Evolutionary conservation across 2,113 vertebrate genomes (phyloP), one percentile per base, ranked within the genome.

Genomic region (Callocephalon fimbriatum): DNA sequence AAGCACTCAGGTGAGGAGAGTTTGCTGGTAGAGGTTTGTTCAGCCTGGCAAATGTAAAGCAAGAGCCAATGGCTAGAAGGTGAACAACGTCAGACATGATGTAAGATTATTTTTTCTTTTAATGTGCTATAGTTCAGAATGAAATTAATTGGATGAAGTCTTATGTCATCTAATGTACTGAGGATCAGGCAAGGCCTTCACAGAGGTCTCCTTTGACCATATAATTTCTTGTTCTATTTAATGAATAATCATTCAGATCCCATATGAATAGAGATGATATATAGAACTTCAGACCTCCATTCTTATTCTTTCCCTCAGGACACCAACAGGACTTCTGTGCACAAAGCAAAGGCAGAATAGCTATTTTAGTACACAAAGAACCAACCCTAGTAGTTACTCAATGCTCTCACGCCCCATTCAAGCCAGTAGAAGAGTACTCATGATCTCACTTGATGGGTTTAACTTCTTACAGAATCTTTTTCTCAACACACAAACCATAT

Each of bases 1-100:
- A 59, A 53, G 8, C 32, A 45, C 1, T 2, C 9, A 2, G 1
- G 5, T 48, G 27, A 67, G 11, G 6, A 85, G 7, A 32, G 4
- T 62, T 88, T 84, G 12, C 27, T 65, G 22, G 22, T 3, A 68
- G 37, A 32, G 17, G 20, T 81, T 87, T 62, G 2, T 88, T 82
- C 66, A 85, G 32, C 50, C 15, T 61, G 12, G 7, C 37, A 91
- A 77, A 67, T 9, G 1, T 38, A 80, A 90, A 50, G 17, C 45
- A 67, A 63, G 13, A 74, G 26, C 2, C 26, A 59, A 51, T 51
- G 20, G 13, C 17, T 73, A 54, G 31, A 72, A 59, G 3, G 5
- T 88, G 45, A 87, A 85, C 1, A 75, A 87, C 88, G 53, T 68
- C 25, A 61, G 45, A 63, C 5, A 80, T 19, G 4, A 84, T 61